Evolutionary conservation across 2,797 vertebrate species (phyloP).

Genomic region (Xerus rutilus): DNA sequence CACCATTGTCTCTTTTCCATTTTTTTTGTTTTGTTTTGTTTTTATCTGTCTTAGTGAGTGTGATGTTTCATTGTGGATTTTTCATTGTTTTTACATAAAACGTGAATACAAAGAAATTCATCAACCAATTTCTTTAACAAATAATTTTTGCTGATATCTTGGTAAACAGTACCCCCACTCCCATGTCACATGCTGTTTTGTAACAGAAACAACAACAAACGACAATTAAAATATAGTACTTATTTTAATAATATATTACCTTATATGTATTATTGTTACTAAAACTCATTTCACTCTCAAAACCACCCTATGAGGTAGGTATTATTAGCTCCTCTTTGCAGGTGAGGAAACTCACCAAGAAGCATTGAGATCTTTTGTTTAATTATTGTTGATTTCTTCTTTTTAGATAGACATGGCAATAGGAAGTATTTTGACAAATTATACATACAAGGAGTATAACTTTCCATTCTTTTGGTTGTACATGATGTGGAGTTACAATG

Average conservation of each 20-base stretch:
- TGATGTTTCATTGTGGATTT: background rate
- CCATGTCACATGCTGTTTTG: background rate
- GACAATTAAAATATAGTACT: background rate
- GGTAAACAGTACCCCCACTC: background rate
- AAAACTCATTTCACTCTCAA: background rate
- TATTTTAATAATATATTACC: too few species aligned
- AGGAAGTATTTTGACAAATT: too few species aligned
- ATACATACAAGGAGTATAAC: too few species aligned
- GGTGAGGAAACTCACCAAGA: background rate
- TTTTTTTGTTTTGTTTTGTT: background rate
- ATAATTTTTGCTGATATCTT: background rate
- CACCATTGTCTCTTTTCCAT: background rate
- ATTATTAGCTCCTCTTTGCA: background rate
- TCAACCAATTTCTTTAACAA: conserved; percentile 7
- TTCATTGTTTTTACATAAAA: background rate
- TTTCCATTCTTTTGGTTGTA: too few species aligned
- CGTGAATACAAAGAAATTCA: background rate
- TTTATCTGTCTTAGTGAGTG: background rate
- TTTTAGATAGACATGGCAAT: too few species aligned
- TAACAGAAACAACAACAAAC: background rate
- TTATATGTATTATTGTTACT: background rate
- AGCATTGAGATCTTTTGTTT: background rate
- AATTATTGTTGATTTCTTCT: too few species aligned
- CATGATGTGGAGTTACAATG: too few species aligned
- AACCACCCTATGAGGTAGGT: background rate